Evolutionary conservation across 2,888 invertebrate genomes (phyloP), one percentile per base, ranked within the genome.

Genomic region (Thymelicus sylvestris): DNA sequence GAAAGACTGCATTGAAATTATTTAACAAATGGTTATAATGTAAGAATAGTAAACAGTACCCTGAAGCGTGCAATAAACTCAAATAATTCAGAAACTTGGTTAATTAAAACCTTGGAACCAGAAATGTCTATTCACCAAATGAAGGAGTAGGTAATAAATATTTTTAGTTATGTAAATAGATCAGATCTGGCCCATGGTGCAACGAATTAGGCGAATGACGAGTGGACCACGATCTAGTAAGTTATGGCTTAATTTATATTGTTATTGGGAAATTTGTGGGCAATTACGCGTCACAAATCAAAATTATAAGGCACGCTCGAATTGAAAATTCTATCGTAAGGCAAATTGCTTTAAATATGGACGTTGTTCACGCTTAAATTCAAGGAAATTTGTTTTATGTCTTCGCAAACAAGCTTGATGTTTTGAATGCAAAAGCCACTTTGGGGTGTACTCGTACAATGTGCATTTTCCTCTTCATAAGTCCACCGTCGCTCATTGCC

Each of bases 51-150:
- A 55, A 57, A 38, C 24, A 55, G 10, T 55, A 24, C 31, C 57
- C 31, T 13, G 57, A 57, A 57, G 57, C 38, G 38, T 57, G 38
- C 31, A 0, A 2, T 38, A 57, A 19, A 8, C 57, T 57, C 38
- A 57, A 57, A 57, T 57, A 57, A 57, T 57, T 57, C 38, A 57
- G 57, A 13, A 57, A 13, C 31, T 31, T 55, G 55, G 6, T 38
- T 57, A 57, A 57, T 57, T 57, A 48, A 63, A 63, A 48, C 63
- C 63, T 63, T 63, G 63, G 48, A 63, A 48, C 48, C 63, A 38
- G 63, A 48, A 60, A 63, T 63, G 48, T 63, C 48, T 63, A 63
- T 62, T 62, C 63, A 48, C 15, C 31, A 64, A 64, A 64, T 52
- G 50, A 64, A 39, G 52, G 15, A 64, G 50, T 24, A 10, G 10